A percentile compares a stretch with the other conserved stretches of the same genome.
Evolutionary conservation across 2,888 invertebrate genomes (phyloP).

Genomic region (Agriopis aurantiaria): DNA sequence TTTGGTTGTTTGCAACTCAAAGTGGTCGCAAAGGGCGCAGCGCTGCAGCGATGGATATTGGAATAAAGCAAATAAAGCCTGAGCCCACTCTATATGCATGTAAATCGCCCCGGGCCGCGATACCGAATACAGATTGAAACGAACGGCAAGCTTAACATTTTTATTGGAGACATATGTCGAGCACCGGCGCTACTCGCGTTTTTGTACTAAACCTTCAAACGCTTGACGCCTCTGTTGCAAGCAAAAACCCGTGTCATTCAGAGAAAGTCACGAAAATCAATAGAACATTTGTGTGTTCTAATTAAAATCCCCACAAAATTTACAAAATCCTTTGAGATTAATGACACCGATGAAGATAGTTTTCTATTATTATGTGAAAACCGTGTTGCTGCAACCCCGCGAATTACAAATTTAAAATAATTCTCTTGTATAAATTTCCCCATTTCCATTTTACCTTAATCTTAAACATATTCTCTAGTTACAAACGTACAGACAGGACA

Average conservation of each 20-base stretch:
- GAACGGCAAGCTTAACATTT: slow-evolving; percentile 73
- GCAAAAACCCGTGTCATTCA: not conserved
- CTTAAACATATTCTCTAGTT: too few species aligned
- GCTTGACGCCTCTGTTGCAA: slow-evolving; percentile 2
- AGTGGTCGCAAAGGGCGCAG: slow-evolving; percentile 58
- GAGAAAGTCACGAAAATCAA: not conserved
- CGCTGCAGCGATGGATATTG: slow-evolving; percentile 62
- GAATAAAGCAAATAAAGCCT: slow-evolving; percentile 69
- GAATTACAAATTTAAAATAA: too few species aligned
- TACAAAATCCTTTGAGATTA: too few species aligned
- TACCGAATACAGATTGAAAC: slow-evolving; percentile 77
- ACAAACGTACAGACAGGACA: slow-evolving; percentile 8
- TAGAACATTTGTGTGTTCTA: too few species aligned
- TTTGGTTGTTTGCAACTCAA: slow-evolving; percentile 60
- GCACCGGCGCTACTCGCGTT: slow-evolving; percentile 40
- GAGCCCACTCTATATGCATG: slow-evolving; percentile 73
- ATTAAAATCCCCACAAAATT: too few species aligned
- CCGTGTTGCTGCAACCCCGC: too few species aligned
- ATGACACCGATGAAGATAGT: too few species aligned
- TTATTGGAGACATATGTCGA: slow-evolving; percentile 67
- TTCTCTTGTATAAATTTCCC: too few species aligned
- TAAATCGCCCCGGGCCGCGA: slow-evolving; percentile 72
- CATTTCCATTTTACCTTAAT: too few species aligned
- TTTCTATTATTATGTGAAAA: too few species aligned
- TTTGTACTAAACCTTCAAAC: slow-evolving; percentile 11